Percentiles rank a stretch among this genome's conserved stretches.
Evolutionary conservation across 1,140 invertebrate species (phyloP).

Genomic region (Pantala flavescens): DNA sequence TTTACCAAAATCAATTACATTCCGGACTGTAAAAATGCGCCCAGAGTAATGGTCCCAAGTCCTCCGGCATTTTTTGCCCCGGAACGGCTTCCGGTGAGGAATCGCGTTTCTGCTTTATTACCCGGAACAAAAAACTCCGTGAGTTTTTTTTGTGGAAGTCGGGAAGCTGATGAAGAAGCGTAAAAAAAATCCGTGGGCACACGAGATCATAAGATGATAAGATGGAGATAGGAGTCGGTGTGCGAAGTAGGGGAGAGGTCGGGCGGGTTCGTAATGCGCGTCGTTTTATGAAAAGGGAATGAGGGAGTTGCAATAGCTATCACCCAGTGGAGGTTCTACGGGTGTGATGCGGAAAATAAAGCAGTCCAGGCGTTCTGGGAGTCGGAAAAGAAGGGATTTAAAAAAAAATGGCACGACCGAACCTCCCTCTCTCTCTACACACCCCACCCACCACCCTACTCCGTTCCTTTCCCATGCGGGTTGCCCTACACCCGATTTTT

Average conservation of each 20-base stretch:
- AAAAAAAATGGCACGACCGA: neutral
- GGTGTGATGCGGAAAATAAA: neutral
- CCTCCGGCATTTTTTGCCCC: too few relatives aligned
- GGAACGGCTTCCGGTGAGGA: too few relatives aligned
- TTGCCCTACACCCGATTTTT: neutral
- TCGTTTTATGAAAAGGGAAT: constrained; percentile 1
- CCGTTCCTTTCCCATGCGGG: neutral
- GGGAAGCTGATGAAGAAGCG: too few relatives aligned
- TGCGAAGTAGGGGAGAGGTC: neutral
- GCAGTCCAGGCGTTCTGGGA: neutral
- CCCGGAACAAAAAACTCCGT: too few relatives aligned
- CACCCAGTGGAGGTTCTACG: neutral
- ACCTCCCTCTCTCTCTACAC: neutral
- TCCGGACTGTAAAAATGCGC: too few relatives aligned
- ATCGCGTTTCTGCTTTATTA: too few relatives aligned
- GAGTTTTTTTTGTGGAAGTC: too few relatives aligned
- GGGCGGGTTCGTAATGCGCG: neutral
- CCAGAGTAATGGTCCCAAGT: too few relatives aligned
- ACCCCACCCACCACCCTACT: neutral
- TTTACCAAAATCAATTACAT: too few relatives aligned
- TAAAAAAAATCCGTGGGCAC: too few relatives aligned
- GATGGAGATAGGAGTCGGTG: too few relatives aligned
- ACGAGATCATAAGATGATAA: too few relatives aligned
- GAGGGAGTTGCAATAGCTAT: neutral
- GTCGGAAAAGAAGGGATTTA: neutral